These are phyloP conservation scores for Boloria selene DNA, from an alignment of 2,888 invertebrate species.

Conservation along the genomic window DNA sequence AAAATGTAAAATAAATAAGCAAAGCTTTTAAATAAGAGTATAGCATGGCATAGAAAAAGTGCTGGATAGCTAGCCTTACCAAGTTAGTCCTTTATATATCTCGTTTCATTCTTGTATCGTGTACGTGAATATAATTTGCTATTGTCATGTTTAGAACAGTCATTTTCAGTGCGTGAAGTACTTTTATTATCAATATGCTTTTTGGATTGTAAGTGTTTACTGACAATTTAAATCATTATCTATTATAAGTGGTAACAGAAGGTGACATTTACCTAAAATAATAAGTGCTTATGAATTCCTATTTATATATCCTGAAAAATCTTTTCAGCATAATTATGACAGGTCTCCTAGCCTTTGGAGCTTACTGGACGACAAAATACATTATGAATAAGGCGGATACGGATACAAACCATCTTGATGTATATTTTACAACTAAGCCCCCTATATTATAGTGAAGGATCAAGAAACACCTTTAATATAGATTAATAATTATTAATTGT, in stretches of 20 bases:
- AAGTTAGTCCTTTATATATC: slow-evolving; percentile 1
- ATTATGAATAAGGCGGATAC: slow-evolving; percentile 36
- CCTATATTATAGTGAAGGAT: too few relatives aligned
- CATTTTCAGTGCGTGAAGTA: not conserved
- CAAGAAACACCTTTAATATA: too few relatives aligned
- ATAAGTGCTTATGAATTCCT: not conserved
- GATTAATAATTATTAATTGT: too few relatives aligned
- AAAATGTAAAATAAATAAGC: too few relatives aligned
- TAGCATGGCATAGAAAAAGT: too few relatives aligned
- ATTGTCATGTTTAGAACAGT: not conserved
- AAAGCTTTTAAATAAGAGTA: too few relatives aligned
- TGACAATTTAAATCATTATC: not conserved
- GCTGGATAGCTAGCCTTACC: too few relatives aligned
- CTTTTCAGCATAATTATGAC: slow-evolving; percentile 32
- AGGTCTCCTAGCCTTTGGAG: slow-evolving; percentile 59
- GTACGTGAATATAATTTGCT: not conserved
- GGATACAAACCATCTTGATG: not conserved
- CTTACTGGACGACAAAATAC: slow-evolving; percentile 57
- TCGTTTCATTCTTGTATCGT: not conserved
- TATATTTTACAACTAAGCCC: not conserved
- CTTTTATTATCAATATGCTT: slow-evolving; percentile 48
- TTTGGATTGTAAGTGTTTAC: slow-evolving; percentile 60
- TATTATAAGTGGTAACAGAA: not conserved
- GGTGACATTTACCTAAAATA: too few relatives aligned
- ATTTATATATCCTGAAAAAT: not conserved